Conservation (phyloP, 1,140 invertebrate species). For the Rhagoletis zephyria region DNA sequence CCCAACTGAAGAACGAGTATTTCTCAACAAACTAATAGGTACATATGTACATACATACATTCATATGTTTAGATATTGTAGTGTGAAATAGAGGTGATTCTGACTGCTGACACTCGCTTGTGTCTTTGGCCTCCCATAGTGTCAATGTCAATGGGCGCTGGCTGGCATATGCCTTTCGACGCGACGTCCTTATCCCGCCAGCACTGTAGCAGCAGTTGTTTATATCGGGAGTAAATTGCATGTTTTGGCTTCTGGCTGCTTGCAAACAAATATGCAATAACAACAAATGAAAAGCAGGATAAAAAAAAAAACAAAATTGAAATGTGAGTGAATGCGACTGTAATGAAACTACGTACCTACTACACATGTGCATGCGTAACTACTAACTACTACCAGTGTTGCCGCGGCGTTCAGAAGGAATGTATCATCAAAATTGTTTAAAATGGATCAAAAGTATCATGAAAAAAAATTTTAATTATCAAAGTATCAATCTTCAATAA, state of each 20-base stretch:
- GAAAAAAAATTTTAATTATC: too few relatives aligned
- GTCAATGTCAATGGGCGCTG: slow-evolving; percentile 25
- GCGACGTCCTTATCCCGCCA: neutral
- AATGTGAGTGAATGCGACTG: slow-evolving; percentile 1
- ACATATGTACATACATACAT: neutral
- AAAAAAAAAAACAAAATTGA: neutral
- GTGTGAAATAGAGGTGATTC: slow-evolving; percentile 40
- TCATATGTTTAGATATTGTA: neutral
- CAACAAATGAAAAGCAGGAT: neutral
- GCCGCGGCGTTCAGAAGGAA: too few relatives aligned
- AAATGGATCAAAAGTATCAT: too few relatives aligned
- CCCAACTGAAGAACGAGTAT: neutral
- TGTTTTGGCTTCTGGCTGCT: slow-evolving; percentile 49
- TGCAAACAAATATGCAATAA: neutral
- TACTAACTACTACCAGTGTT: too few relatives aligned
- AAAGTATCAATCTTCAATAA: too few relatives aligned
- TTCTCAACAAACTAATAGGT: slow-evolving; percentile 1
- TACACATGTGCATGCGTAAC: neutral
- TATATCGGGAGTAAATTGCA: slow-evolving; percentile 37
- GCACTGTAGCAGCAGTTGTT: neutral
- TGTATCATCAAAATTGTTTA: too few relatives aligned
- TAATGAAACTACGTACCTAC: neutral
- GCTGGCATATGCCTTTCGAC: neutral
- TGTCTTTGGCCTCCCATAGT: slow-evolving; percentile 41
- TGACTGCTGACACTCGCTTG: slow-evolving; percentile 41